Percentiles rank a stretch among this genome's conserved stretches.
Evolutionary conservation across 2,888 invertebrate genomes (phyloP).

Genomic region (Trachelus stipa): DNA sequence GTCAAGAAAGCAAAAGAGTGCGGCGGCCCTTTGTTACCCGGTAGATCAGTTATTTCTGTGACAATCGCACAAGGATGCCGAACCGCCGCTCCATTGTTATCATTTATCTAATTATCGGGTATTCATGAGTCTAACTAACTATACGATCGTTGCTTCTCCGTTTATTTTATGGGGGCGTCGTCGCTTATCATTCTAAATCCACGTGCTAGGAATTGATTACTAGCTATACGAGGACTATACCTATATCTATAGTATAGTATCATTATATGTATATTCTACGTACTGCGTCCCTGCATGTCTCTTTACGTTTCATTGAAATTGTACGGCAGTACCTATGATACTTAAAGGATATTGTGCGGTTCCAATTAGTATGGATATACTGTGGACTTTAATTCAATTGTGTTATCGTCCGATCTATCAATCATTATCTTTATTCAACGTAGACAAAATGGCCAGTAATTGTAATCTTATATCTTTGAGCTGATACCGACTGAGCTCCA

Average conservation of each 20-base stretch:
- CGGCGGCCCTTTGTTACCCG: conserved; percentile 4
- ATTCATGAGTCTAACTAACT: conserved; percentile 21
- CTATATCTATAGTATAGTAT: neutral
- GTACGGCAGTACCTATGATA: neutral
- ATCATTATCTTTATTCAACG: no score
- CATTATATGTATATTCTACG: neutral
- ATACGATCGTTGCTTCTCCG: conserved; percentile 5
- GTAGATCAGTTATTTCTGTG: conserved; percentile 16
- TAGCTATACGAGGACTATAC: neutral
- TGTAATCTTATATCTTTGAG: no score
- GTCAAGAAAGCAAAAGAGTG: neutral
- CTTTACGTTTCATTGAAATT: neutral
- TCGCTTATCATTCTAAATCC: neutral
- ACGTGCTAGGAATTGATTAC: neutral
- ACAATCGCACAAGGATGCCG: conserved; percentile 18
- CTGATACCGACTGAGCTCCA: no score
- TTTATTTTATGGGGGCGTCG: neutral
- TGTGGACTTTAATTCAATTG: no score
- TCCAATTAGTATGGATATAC: no score
- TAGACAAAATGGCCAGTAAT: no score
- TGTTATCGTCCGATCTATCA: no score
- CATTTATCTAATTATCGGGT: conserved; percentile 22
- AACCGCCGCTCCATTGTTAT: conserved; percentile 14
- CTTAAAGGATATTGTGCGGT: neutral
- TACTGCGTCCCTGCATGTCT: neutral